Evolutionary conservation across 1,140 invertebrate species (phyloP), one percentile per base, ranked within the genome.

Genomic region (Leguminivora glycinivorella): DNA sequence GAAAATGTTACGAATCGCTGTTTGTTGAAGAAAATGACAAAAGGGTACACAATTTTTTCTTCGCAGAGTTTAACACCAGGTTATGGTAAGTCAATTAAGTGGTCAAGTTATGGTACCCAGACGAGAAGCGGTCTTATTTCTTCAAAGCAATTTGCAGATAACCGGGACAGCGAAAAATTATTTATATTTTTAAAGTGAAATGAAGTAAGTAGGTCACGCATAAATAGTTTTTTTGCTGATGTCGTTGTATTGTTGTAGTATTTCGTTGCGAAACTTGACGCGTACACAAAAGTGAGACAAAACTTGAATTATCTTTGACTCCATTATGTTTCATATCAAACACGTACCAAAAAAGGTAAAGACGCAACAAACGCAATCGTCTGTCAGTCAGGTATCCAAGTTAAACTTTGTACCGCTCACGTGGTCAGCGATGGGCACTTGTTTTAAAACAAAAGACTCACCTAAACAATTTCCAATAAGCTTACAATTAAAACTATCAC

Each of bases 401-500:
- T 63, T 63, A 63, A 63, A 63, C 58, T 63, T 63, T 63, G 58
- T 63, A 29, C 56, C 24, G 24, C 58, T 63, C 58, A 63, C 58
- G 58, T 63, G 58, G 58, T 63, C 26, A 14, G 6, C 26, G 31
- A 63, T 31, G 40, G n/a, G 17, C 40, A 17, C 10, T n/a, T 4
- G 10, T n/a, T 52, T 9, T 9, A 22, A 63, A 17, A 29, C 2
- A 63, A n/a, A 29, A 25, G 24, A 63, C 58, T 63, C 26, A 63
- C 58, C 58, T 63, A n/a, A n/a, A 29, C 25, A 29, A 29, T 26
- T 63, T 63, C 58, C 58, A 63, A 31, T 31, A 63, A 74, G 75
- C 74, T 79, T 63, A 63, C 10, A 63, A 78, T 63, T 69, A 69
- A 78, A 80, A 81, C 77, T 79, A 82, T 74, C 81, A 83, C 79